Evolutionary conservation across 2,797 vertebrate species (phyloP).

Genomic region (Amblyraja radiata): DNA sequence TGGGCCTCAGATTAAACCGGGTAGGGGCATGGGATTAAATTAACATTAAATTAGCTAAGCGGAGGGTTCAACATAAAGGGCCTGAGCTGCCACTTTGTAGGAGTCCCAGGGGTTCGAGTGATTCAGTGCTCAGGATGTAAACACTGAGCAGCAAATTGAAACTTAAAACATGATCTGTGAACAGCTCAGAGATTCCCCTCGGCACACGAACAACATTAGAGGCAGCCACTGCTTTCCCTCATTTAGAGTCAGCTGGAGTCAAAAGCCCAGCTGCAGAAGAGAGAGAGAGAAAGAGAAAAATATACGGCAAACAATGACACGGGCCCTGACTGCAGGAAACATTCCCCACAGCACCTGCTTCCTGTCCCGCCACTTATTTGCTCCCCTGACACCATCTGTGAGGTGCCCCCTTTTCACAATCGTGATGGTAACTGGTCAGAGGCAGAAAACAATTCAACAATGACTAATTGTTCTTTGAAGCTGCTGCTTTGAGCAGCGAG

Average conservation of each 20-base stretch:
- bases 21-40: neutral
- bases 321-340: constrained; percentile 58
- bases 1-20: neutral
- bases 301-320: constrained; percentile 56
- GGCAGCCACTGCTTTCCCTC: neutral
- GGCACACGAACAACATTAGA: constrained; percentile 7
- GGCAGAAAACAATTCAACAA: constrained; percentile 56
- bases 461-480: constrained; percentile 56
- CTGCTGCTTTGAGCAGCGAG: constrained; percentile 34
- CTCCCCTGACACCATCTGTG: constrained; percentile 63
- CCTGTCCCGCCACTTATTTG: constrained; percentile 61
- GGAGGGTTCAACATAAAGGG: neutral
- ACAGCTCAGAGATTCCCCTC: neutral
- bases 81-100: neutral
- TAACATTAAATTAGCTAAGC: neutral
- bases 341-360: constrained; percentile 72
- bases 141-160: neutral
- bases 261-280: constrained; percentile 58
- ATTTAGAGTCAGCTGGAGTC: constrained; percentile 59
- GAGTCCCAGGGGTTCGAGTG: neutral
- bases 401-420: constrained; percentile 59
- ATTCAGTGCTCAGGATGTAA: neutral
- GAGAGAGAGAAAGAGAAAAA: constrained; percentile 39
- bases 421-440: constrained; percentile 50
- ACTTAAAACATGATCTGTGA: neutral